Percentiles rank a stretch among this genome's conserved stretches.
Conservation (phyloP, 2,888 invertebrate genomes). For the Crossocerus cetratus region DNA sequence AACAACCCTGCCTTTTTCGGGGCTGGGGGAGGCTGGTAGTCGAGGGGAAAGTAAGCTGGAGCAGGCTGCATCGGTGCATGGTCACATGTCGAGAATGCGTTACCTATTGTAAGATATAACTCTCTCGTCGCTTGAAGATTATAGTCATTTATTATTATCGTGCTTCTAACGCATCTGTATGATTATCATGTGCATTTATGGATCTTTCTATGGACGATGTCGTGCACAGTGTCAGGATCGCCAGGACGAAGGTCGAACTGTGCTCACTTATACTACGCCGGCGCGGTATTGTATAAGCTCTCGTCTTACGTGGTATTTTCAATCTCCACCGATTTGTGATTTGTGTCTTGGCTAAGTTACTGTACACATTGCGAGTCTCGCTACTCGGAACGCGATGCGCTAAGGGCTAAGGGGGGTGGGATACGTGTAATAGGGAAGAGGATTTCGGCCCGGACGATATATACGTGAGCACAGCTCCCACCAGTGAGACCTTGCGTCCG, state of each 20-base stretch:
- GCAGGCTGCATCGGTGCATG: constrained; percentile 32
- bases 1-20: no score
- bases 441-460: background rate
- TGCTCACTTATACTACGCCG: background rate
- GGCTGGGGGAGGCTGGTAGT: no score
- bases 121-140: constrained; percentile 57
- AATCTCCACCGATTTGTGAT: background rate
- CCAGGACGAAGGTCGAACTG: constrained; percentile 1
- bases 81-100: constrained; percentile 24
- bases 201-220: constrained; percentile 24
- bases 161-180: constrained; percentile 62
- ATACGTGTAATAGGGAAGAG: background rate
- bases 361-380: no score
- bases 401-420: no score
- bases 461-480: background rate
- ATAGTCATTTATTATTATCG: constrained; percentile 59
- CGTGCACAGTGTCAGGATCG: constrained; percentile 11
- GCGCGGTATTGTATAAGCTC: background rate
- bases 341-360: no score
- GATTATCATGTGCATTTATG: constrained; percentile 45
- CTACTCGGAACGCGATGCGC: no score
- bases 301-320: background rate
- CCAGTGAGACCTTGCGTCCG: constrained; percentile 14
- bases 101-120: constrained; percentile 47
- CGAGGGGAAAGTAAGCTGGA: background rate